Base-by-base conservation (phyloP, 2,113 vertebrate genomes). In the Colinus virginianus region DNA sequence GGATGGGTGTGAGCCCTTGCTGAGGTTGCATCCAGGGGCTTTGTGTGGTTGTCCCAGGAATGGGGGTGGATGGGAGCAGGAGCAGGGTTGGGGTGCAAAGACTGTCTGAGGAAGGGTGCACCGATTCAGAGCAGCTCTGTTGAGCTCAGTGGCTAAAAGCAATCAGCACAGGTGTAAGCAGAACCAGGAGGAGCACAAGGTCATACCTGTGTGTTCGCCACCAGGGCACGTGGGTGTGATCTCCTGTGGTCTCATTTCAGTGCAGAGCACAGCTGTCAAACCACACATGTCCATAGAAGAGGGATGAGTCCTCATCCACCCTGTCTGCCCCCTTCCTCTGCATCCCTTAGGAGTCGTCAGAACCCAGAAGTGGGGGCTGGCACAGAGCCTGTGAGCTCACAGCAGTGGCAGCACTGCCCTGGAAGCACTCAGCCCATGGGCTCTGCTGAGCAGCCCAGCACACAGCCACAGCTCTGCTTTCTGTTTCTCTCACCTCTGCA, bases 91-190 rank as follows among this genome's bases (percentile, higher is more conserved):
- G 19, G 18, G 30, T 49, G 9, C 48, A 7, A 10, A 8, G 43
- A 25, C 23, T 16, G 51, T 48, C 9, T 67, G 71, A 15, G 36
- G 51, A 34, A 23, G 62, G 53, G 14, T 15, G 9, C 48, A 22
- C 43, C 7, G 19, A 34, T 48, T 34, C 19, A 19, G 36, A 42
- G 19, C 11, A 3, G 43, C 30, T 30, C 1, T 3, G 62, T 28
- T 48, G 40, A 18, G 51, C 34, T 58, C 28, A 11, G 18, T 6
- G 28, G 14, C 62, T 19, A 23, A 16, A 30, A 15, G 70, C 15
- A 19, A 34, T 9, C 18, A 43, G 30, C 23, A 9, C 0, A 1
- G 30, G 34, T 12, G 22, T 1, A 2, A 43, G 4, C 7, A 30
- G 28, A 34, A 12, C 30, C 43, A 43, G 9, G 36, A 30, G 20